A percentile compares a stretch with the other conserved stretches of the same genome.
Evolutionary conservation across 2,888 invertebrate species (phyloP).

Genomic region (Steromphala cineraria): DNA sequence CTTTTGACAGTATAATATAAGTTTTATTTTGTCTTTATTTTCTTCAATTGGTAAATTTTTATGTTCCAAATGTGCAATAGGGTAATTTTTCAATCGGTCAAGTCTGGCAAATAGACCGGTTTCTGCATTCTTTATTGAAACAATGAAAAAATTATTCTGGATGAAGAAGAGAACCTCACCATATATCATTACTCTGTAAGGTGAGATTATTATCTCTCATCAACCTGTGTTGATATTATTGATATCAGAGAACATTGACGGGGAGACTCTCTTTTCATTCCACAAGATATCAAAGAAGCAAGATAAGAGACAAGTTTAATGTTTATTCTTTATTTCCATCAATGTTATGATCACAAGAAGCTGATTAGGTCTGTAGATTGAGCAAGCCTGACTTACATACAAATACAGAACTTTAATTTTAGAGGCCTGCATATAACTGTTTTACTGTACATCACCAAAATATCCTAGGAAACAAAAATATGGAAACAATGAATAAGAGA

Average conservation of each 20-base stretch:
- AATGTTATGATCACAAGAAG: constrained; percentile 20
- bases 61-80: too few relatives aligned
- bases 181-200: too few relatives aligned
- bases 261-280: background rate
- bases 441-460: background rate
- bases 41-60: too few relatives aligned
- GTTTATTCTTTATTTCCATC: constrained; percentile 23
- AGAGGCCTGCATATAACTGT: background rate
- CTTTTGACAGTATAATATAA: too few relatives aligned
- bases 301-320: background rate
- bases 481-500: background rate
- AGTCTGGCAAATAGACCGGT: too few relatives aligned
- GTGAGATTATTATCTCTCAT: too few relatives aligned
- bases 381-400: constrained; percentile 5
- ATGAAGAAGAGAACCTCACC: too few relatives aligned
- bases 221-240: too few relatives aligned
- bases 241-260: background rate
- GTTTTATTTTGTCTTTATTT: too few relatives aligned
- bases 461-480: background rate
- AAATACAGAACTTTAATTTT: background rate
- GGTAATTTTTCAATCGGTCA: too few relatives aligned
- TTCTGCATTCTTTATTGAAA: too few relatives aligned
- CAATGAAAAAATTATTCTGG: too few relatives aligned
- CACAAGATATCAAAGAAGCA: background rate
- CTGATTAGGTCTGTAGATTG: constrained; percentile 12